phyloP scores from a whole-genome alignment of 1,140 invertebrate genomes.

The Teleopsis dalmanni region DNA sequence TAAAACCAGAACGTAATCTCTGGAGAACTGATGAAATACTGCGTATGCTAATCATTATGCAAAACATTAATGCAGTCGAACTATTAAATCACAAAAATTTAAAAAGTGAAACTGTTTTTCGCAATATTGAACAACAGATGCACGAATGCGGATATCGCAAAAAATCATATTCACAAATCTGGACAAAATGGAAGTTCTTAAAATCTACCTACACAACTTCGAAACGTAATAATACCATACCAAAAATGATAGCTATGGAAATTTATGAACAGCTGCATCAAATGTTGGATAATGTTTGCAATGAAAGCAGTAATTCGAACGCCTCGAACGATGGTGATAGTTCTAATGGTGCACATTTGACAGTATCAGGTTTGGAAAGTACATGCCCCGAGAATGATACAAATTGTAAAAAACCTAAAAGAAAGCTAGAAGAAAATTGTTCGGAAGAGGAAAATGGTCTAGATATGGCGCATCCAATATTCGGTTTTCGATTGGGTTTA shows the following conservation, averaged over 20 bases:
- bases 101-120: slow-evolving; percentile 35
- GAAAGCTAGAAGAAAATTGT: slow-evolving; percentile 4
- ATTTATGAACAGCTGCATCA: slow-evolving; percentile 30
- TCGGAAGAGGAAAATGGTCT: slow-evolving; percentile 22
- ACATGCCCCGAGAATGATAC: neutral
- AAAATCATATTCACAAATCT: slow-evolving; percentile 37
- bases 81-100: slow-evolving; percentile 33
- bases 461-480: slow-evolving; percentile 37
- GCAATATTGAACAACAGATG: slow-evolving; percentile 33
- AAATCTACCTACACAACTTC: slow-evolving; percentile 41
- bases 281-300: slow-evolving; percentile 18
- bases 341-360: slow-evolving; percentile 5
- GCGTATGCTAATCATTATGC: slow-evolving; percentile 35
- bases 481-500: slow-evolving; percentile 33
- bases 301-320: slow-evolving; percentile 2
- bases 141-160: slow-evolving; percentile 30
- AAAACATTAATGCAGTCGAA: slow-evolving; percentile 31
- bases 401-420: neutral
- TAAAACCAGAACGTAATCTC: slow-evolving; percentile 32
- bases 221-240: slow-evolving; percentile 22
- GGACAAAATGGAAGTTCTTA: slow-evolving; percentile 42
- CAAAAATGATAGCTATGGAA: slow-evolving; percentile 34
- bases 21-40: slow-evolving; percentile 38
- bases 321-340: slow-evolving; percentile 10
- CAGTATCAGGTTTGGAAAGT: slow-evolving; percentile 2